These are phyloP conservation scores for Argynnis bischoffii DNA, from an alignment of 2,888 invertebrate species.

Conservation along the genomic window DNA sequence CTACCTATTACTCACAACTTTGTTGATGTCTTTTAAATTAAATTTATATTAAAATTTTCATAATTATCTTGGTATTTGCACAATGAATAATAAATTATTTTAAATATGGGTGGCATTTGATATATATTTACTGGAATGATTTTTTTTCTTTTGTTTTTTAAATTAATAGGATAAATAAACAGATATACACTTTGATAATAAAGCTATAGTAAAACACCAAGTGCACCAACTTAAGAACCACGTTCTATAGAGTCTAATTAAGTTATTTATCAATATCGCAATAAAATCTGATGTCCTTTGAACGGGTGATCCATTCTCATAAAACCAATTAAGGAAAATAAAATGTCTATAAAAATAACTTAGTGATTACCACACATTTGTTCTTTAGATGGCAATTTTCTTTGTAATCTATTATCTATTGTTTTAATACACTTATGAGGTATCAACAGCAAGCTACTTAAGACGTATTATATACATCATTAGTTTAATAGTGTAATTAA, in stretches of 20 bases:
- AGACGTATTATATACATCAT: constrained; percentile 17
- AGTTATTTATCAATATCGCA: constrained; percentile 36
- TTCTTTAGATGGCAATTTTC: constrained; percentile 27
- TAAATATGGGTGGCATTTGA: too few species aligned
- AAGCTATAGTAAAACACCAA: not conserved
- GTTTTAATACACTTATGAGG: constrained; percentile 3
- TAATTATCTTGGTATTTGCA: too few species aligned
- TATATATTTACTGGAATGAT: too few species aligned
- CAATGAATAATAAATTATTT: too few species aligned
- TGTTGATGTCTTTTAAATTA: not conserved
- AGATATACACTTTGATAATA: too few species aligned
- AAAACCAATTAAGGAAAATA: constrained; percentile 32
- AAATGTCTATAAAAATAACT: constrained; percentile 39
- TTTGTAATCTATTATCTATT: constrained; percentile 30
- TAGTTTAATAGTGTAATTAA: constrained; percentile 21
- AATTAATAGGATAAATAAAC: too few species aligned
- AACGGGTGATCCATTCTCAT: constrained; percentile 32
- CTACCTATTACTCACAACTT: not conserved
- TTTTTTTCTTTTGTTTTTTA: too few species aligned
- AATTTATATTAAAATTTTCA: too few species aligned
- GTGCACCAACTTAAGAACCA: not conserved
- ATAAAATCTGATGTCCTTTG: constrained; percentile 32
- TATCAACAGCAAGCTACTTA: constrained; percentile 12
- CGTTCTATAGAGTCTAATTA: constrained; percentile 30
- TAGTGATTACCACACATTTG: constrained; percentile 27